A percentile compares a stretch with the other conserved stretches of the same genome.
Evolutionary conservation across 2,797 vertebrate species (phyloP).

Genomic region (Saxicola maurus): DNA sequence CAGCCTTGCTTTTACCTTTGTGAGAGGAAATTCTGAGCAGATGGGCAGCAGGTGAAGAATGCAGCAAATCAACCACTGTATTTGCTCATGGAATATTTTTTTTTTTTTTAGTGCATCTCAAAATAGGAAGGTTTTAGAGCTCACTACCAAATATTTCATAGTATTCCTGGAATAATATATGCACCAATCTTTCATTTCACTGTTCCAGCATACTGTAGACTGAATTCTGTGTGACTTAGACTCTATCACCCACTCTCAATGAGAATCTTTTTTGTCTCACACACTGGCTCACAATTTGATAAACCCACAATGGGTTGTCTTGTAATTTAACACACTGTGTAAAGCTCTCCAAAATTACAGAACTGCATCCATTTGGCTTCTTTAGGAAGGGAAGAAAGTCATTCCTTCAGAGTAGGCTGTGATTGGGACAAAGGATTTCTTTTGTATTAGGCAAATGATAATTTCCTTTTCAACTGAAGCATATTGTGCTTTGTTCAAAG

Average conservation of each 20-base stretch:
- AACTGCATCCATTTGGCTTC: background rate
- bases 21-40: background rate
- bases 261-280: background rate
- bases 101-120: background rate
- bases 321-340: background rate
- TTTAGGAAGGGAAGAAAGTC: background rate
- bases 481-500: background rate
- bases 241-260: background rate
- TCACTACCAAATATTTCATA: background rate
- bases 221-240: background rate
- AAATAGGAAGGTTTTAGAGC: background rate
- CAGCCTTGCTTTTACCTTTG: background rate
- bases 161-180: background rate
- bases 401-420: conserved; percentile 3
- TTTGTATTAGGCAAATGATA: background rate
- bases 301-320: background rate
- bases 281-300: background rate
- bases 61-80: background rate
- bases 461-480: conserved; percentile 9
- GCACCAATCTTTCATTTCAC: background rate
- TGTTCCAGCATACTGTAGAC: background rate
- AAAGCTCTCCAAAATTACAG: background rate
- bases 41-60: background rate
- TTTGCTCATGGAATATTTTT: background rate
- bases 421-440: conserved; percentile 3